Percentiles rank a stretch among this genome's conserved stretches.
These are phyloP conservation scores for Bos indicus DNA, from an alignment of 2,113 vertebrate genomes.

Conservation along the genomic window DNA sequence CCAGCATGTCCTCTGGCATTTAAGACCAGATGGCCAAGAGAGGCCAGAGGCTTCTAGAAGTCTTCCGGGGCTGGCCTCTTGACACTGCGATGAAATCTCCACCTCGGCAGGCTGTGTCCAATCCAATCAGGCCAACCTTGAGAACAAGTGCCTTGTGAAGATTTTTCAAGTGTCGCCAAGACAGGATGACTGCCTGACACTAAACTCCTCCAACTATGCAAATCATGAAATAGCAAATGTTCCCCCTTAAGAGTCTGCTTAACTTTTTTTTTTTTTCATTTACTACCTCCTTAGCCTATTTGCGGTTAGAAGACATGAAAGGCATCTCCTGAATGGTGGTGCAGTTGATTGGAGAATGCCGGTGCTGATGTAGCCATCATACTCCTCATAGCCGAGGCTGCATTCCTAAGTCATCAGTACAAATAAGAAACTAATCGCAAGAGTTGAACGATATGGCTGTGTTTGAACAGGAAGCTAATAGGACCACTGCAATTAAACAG, in stretches of 20 bases:
- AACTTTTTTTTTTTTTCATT: background rate
- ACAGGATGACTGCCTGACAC: background rate
- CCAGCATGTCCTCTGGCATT: background rate
- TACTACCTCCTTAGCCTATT: background rate
- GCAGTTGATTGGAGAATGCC: background rate
- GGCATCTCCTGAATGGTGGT: background rate
- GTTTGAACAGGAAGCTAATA: background rate
- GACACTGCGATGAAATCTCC: background rate
- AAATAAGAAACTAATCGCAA: background rate
- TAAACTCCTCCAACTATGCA: background rate
- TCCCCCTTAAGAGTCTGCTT: background rate
- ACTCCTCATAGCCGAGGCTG: background rate
- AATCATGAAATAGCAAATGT: background rate
- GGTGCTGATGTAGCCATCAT: background rate
- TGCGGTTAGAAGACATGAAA: background rate
- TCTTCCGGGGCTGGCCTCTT: background rate
- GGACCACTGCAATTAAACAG: background rate
- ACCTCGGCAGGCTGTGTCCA: background rate
- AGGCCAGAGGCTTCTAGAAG: background rate
- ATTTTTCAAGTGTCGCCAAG: background rate
- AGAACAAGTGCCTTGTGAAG: background rate
- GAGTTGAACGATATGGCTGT: background rate
- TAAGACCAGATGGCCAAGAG: background rate
- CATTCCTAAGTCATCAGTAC: background rate
- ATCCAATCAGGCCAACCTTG: background rate